These are phyloP conservation scores for Acromyrmex heyeri DNA, from an alignment of 1,140 invertebrate genomes.

Conservation along the genomic window DNA sequence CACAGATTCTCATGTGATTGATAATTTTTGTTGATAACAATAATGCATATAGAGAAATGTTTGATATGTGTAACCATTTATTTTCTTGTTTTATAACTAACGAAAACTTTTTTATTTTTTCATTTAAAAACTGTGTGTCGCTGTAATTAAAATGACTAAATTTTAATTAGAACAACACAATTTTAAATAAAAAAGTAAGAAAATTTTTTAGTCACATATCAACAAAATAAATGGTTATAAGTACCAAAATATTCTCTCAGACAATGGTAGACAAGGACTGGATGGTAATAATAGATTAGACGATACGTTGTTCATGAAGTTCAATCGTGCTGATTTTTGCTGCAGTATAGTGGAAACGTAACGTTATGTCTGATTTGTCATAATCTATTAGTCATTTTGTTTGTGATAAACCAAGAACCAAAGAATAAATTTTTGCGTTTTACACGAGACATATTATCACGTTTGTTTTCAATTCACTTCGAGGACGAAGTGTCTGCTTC, in stretches of 20 bases:
- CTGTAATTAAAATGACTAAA: too few species aligned
- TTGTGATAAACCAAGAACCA: not conserved
- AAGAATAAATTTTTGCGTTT: slow-evolving; percentile 1
- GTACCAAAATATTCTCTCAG: too few species aligned
- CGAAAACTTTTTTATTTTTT: too few species aligned
- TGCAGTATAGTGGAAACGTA: not conserved
- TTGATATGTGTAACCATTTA: too few species aligned
- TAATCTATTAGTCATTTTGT: not conserved
- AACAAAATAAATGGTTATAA: too few species aligned
- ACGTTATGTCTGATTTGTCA: not conserved
- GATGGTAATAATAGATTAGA: not conserved
- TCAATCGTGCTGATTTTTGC: not conserved
- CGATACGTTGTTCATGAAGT: not conserved
- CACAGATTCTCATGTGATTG: not conserved
- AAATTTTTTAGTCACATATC: too few species aligned
- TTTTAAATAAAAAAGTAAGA: too few species aligned
- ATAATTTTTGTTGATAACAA: not conserved
- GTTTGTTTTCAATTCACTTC: not conserved
- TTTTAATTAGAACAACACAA: too few species aligned
- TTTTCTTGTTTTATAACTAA: too few species aligned
- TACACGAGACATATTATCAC: not conserved
- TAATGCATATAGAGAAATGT: not conserved
- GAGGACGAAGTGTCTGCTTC: not conserved
- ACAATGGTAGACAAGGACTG: too few species aligned
- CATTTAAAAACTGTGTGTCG: too few species aligned